Evolutionary conservation across 2,888 invertebrate species (phyloP).

Genomic region (Trichogramma evanescens): DNA sequence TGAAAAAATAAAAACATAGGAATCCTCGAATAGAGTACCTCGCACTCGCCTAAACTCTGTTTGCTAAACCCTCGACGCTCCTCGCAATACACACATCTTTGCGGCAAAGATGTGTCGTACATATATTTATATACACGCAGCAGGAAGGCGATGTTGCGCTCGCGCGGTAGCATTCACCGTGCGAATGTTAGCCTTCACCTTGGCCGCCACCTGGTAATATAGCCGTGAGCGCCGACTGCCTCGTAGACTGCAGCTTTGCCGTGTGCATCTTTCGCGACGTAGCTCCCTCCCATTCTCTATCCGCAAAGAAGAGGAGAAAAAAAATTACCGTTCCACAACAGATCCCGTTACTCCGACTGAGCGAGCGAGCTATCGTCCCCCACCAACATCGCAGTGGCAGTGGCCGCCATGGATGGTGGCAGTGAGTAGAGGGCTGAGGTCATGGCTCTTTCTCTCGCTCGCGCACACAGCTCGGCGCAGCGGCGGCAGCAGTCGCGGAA

Average conservation of each 20-base stretch:
- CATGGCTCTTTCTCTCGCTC: slow-evolving; percentile 5
- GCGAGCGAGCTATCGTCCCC: slow-evolving; percentile 1
- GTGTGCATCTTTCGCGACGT: background rate
- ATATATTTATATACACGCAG: background rate
- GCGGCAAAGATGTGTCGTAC: no score
- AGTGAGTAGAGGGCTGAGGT: no score
- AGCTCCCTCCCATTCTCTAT: slow-evolving; percentile 17
- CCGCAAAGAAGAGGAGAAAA: no score
- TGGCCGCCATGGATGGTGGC: no score
- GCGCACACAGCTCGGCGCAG: slow-evolving; percentile 10
- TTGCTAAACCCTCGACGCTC: no score
- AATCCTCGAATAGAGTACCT: no score
- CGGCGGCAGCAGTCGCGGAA: slow-evolving; percentile 17
- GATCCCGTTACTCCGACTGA: slow-evolving; percentile 31
- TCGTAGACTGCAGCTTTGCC: no score
- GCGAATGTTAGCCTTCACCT: slow-evolving; percentile 12
- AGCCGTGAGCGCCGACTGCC: slow-evolving; percentile 2
- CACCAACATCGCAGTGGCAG: slow-evolving; percentile 2
- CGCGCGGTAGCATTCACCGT: background rate
- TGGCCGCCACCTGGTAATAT: slow-evolving; percentile 17
- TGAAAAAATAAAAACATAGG: no score
- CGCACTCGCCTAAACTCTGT: no score
- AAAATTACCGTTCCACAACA: slow-evolving; percentile 29
- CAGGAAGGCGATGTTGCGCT: background rate
- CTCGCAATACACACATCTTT: no score